Percentiles rank a stretch among this genome's conserved stretches.
Evolutionary conservation across 2,888 invertebrate genomes (phyloP).

Genomic region (Axea sp.): DNA sequence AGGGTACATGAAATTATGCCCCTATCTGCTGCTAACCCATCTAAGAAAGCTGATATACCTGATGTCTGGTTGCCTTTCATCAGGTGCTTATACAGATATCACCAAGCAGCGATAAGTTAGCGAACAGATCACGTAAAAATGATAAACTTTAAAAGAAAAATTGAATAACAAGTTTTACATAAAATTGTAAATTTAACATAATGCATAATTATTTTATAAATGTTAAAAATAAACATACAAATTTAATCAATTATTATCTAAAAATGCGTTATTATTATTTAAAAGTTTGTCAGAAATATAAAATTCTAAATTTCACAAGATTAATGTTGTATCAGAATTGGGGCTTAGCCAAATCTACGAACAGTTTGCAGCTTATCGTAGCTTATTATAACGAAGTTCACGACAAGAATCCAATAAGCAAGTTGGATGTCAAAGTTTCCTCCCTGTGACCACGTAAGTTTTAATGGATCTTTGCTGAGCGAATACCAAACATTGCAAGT

Average conservation of each 20-base stretch:
- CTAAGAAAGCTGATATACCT: slow-evolving; percentile 1
- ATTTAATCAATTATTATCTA: too few relatives aligned
- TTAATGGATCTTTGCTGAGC: slow-evolving; percentile 70
- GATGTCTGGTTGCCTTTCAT: slow-evolving; percentile 27
- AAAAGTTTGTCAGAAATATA: too few relatives aligned
- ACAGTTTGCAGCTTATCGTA: slow-evolving; percentile 45
- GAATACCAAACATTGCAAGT: slow-evolving; percentile 72
- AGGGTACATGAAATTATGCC: slow-evolving; percentile 7
- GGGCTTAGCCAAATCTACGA: slow-evolving; percentile 21
- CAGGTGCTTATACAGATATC: slow-evolving; percentile 29
- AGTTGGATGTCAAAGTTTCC: slow-evolving; percentile 69
- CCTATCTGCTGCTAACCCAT: slow-evolving; percentile 18
- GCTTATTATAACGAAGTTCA: slow-evolving; percentile 59
- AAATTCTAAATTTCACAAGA: too few relatives aligned
- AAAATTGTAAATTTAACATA: slow-evolving; percentile 6
- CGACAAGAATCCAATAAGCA: slow-evolving; percentile 71
- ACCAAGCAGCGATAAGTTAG: slow-evolving; percentile 9
- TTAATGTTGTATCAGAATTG: slow-evolving; percentile 13
- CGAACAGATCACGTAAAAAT: slow-evolving; percentile 11
- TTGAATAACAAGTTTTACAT: neutral
- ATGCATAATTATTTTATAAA: too few relatives aligned
- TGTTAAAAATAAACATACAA: too few relatives aligned
- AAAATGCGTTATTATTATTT: too few relatives aligned
- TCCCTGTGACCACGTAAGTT: slow-evolving; percentile 70
- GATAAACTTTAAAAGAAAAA: neutral